Evolutionary conservation across 2,113 vertebrate genomes (phyloP).

Genomic region (Notiomystis cincta): DNA sequence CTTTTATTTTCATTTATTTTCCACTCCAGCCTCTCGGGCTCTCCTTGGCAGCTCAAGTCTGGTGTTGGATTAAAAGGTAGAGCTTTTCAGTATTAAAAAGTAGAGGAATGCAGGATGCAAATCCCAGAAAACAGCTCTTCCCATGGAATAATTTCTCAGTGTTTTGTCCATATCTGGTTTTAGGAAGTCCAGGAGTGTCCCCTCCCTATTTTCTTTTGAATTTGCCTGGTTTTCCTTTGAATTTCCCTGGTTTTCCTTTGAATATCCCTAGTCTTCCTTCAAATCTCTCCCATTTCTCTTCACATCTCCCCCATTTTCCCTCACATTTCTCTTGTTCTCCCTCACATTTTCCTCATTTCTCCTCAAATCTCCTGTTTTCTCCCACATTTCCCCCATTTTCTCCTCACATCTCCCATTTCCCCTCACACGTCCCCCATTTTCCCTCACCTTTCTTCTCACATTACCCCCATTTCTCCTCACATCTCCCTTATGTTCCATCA

Average conservation of each 20-base stretch:
- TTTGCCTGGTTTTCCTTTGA: not conserved
- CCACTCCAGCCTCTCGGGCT: no score
- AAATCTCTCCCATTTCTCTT: not conserved
- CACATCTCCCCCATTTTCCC: not conserved
- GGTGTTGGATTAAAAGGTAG: not conserved
- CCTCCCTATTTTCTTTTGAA: not conserved
- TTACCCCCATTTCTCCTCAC: not conserved
- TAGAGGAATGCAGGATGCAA: not conserved
- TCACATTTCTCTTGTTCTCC: no score
- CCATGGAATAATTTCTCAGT: not conserved
- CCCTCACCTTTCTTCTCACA: not conserved
- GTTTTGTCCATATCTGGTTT: not conserved
- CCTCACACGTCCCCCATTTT: not conserved
- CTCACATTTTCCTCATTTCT: not conserved
- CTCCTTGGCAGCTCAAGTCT: not conserved
- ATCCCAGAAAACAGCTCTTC: not conserved
- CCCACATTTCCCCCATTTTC: not conserved
- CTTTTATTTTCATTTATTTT: no score
- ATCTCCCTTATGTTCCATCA: no score
- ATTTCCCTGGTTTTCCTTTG: not conserved
- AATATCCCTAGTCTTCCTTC: no score
- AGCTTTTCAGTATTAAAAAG: no score
- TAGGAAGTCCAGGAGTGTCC: not conserved
- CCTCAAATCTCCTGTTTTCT: no score
- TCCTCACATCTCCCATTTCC: not conserved